Evolutionary conservation across 2,797 vertebrate genomes (phyloP), one percentile per base, ranked within the genome.

Genomic region (Buceros bicornis): DNA sequence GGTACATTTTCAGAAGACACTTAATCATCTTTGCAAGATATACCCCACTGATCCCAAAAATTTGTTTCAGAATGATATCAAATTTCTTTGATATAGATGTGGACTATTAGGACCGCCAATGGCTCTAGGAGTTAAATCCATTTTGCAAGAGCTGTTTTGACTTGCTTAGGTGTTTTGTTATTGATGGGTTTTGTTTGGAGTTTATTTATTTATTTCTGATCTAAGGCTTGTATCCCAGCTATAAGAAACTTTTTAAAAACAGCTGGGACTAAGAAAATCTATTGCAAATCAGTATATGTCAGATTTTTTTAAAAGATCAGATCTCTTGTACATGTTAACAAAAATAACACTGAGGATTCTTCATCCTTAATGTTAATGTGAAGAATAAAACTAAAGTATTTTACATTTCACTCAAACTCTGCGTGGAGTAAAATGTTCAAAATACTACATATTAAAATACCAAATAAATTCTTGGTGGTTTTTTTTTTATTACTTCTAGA

Each of bases 101-200:
- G 15, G 4, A 43, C 13, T 51, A n/a, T 61, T 45, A 66, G 19
- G 19, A 45, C 16, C 29, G 19, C 17, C 43, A 65, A 12, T 26
- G 24, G 15, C 10, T 73, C 15, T 53, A 51, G 45, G 17, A 62
- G 8, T 35, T 74, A 54, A 58, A 76, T 33, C 20, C 40, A 7
- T 35, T 43, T 70, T 83, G 12, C 6, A 45, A 54, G 25, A 60
- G 12, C 5, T 78, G 6, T 16, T 87, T 73, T 40, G 28, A 43
- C 43, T 78, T 72, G 16, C n/a, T 78, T 29, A 31, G 8, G 18
- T 33, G 4, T 50, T 73, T 50, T 53, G 3, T 4, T 61, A 16
- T 15, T 33, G 5, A 2, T 47, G 6, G 0, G 18, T 37, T 48
- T 62, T 53, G 13, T 12, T 57, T 53, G 9, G 13, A 5, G 1